Evolutionary conservation across 2,797 vertebrate species (phyloP), one percentile per base, ranked within the genome.

Genomic region (Petrocephalus schoutedeni): DNA sequence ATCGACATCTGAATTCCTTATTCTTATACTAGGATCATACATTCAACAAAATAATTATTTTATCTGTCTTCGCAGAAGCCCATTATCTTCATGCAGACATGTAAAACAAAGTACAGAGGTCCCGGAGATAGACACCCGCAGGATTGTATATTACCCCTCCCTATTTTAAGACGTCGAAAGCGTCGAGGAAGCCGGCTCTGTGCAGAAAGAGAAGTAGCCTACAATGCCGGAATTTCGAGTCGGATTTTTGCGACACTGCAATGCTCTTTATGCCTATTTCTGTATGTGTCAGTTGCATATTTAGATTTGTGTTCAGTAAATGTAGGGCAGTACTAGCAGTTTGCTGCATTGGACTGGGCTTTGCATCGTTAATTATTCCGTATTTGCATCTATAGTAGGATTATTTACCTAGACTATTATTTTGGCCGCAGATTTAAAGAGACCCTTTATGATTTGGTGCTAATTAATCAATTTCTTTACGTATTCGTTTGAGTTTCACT

Each of bases 111-210:
- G 82, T 53, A 53, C 49, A 84, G 53, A 84, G 45, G 74, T 80
- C 74, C 74, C 36, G 2, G 36, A n/a, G 36, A n/a, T 16, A 80
- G 19, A 32, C 74, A 19, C 74, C 8, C 3, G 74, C 74, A 49
- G 36, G 41, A 19, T 21, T 80, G 74, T 80, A 21, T 80, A 71
- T 80, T 36, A 74, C 87, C 74, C 74, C 58, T 59, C 58, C 71
- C 74, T 59, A 49, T 87, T 56, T 56, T 32, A 84, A 84, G 82
- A 84, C 82, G 82, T 84, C 82, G 21, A 84, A 84, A 53, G 21
- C 49, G 49, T 56, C 49, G 4, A 84, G 82, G 82, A 84, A 56
- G n/a, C 82, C 45, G 36, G 41, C 23, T 84, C 82, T 84, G 82
- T 56, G 21, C 21, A 3, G 21, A 16, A 49, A 84, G 4, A 36